phyloP scores from a whole-genome alignment of 2,113 vertebrate species.

The Panthera uncia region DNA sequence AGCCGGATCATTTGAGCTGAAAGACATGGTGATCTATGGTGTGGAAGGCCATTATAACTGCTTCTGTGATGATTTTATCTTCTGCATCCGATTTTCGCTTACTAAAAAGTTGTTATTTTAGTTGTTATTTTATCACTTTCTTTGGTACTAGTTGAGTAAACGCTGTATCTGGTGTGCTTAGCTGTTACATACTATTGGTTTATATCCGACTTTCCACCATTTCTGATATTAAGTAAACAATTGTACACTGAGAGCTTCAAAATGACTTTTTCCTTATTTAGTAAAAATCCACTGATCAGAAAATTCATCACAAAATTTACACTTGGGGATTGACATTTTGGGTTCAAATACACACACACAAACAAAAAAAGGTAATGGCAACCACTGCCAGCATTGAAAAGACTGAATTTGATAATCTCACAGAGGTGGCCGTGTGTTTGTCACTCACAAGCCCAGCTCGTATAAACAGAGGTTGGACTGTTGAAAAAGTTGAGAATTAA shows the following conservation, averaged over 20 bases:
- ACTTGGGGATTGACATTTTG: conserved; percentile 11
- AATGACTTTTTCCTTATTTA: neutral
- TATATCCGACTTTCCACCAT: neutral
- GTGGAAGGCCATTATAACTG: neutral
- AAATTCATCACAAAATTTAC: conserved; percentile 8
- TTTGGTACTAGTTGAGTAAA: conserved; percentile 1
- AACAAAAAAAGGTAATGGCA: neutral
- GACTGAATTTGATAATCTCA: neutral
- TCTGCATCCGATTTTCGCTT: neutral
- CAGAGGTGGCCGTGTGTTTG: neutral
- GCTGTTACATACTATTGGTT: neutral
- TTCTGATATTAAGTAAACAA: neutral
- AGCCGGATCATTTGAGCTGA: neutral
- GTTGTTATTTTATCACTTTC: neutral
- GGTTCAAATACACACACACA: neutral
- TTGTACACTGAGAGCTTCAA: neutral
- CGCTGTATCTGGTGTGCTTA: neutral
- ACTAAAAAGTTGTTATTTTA: conserved; percentile 13
- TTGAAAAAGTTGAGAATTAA: neutral
- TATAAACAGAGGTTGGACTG: neutral
- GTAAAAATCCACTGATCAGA: neutral
- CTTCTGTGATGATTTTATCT: neutral
- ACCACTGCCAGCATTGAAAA: neutral
- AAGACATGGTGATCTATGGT: neutral
- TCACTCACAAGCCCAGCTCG: neutral